These are phyloP conservation scores for Astreopora myriophthalma DNA, from an alignment of 64 coral and sea anemone genomes.

Conservation along the genomic window DNA sequence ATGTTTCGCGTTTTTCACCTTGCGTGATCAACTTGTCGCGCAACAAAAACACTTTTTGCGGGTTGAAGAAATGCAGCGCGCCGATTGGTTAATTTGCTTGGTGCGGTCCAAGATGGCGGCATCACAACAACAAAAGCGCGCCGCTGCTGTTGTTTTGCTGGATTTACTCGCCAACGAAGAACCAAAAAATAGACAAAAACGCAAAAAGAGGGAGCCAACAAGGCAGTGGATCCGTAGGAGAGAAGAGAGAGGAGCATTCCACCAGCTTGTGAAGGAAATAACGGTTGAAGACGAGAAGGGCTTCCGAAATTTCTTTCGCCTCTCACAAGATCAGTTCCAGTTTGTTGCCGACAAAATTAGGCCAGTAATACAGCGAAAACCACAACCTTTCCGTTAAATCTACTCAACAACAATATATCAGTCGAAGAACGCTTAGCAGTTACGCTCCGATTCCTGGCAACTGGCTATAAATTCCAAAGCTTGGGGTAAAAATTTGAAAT, in stretches of 20 bases:
- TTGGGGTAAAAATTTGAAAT: too few species aligned
- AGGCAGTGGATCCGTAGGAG: not conserved
- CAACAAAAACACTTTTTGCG: conserved; percentile 42
- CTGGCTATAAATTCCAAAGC: not conserved
- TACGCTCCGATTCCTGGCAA: not conserved
- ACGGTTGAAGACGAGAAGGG: conserved; percentile 41
- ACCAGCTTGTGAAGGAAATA: conserved; percentile 6
- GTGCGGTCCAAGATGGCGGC: not conserved
- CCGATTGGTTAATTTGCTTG: conserved; percentile 45
- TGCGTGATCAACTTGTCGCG: conserved; percentile 50
- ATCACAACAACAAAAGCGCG: too few species aligned
- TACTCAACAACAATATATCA: conserved; percentile 39
- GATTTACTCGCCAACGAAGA: conserved; percentile 19
- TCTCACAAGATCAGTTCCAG: conserved; percentile 14
- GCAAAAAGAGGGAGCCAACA: conserved; percentile 9
- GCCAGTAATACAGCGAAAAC: conserved; percentile 13
- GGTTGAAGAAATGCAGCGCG: conserved; percentile 36
- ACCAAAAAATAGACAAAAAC: conserved; percentile 44
- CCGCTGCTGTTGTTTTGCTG: conserved; percentile 15
- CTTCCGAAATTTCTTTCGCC: conserved; percentile 44
- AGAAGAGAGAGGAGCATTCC: conserved; percentile 10
- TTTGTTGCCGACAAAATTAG: conserved; percentile 35
- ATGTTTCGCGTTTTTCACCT: conserved; percentile 59
- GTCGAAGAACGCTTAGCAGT: not conserved
- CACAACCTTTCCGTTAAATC: conserved; percentile 39